Percentiles rank a stretch among this genome's conserved stretches.
phyloP scores from a whole-genome alignment of 2,797 vertebrate genomes.

The Enteromius argenteus region DNA sequence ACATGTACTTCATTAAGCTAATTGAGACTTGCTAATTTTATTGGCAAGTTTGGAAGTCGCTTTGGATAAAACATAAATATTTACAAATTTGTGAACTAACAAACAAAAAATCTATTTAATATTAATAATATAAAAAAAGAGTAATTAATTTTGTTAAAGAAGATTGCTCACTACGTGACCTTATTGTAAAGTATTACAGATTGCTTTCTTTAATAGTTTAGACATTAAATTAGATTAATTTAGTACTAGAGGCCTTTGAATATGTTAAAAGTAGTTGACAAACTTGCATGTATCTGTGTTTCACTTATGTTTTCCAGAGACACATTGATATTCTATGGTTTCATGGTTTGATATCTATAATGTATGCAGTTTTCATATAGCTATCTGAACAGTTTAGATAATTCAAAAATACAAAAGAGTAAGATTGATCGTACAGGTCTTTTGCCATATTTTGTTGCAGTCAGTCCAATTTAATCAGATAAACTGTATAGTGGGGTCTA shows the following conservation, averaged over 20 bases:
- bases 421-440: not conserved
- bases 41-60: too few species aligned
- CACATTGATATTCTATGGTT: not conserved
- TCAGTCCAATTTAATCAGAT: not conserved
- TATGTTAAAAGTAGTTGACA: not conserved
- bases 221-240: not conserved
- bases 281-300: not conserved
- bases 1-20: too few species aligned
- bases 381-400: not conserved
- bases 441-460: not conserved
- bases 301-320: not conserved
- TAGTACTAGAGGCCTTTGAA: not conserved
- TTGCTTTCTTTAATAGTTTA: not conserved
- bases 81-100: not conserved
- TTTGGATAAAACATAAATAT: not conserved
- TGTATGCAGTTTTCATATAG: not conserved
- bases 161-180: not conserved
- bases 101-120: not conserved
- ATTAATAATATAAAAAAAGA: not conserved
- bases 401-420: not conserved
- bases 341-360: not conserved
- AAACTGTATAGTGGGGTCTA: not conserved
- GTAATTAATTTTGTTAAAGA: not conserved
- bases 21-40: too few species aligned
- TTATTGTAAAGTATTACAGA: not conserved